Percentiles rank a stretch among this genome's conserved stretches.
These are phyloP conservation scores for Dryocosmus kuriphilus DNA, from an alignment of 2,888 invertebrate species.

Conservation along the genomic window DNA sequence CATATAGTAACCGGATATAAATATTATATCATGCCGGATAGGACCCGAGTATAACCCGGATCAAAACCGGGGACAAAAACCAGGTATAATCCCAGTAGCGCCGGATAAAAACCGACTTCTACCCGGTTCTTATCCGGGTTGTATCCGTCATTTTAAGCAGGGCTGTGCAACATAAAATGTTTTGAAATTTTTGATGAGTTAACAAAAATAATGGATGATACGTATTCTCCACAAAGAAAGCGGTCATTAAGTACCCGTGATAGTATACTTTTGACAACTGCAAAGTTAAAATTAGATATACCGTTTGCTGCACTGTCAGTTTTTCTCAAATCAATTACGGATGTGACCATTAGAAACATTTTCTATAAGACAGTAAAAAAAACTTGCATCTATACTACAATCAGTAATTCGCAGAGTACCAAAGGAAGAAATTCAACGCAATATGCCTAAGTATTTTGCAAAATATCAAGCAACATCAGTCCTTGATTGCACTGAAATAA, in stretches of 20 bases:
- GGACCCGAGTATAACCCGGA: too few species aligned
- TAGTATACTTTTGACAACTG: constrained; percentile 9
- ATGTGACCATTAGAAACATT: constrained; percentile 19
- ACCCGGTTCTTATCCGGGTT: too few species aligned
- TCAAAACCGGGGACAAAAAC: too few species aligned
- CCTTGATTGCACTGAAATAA: constrained; percentile 39
- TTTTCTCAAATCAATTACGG: not conserved
- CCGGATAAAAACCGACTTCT: too few species aligned
- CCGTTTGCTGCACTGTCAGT: not conserved
- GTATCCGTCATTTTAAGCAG: too few species aligned
- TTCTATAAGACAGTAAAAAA: constrained; percentile 25
- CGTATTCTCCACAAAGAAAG: not conserved
- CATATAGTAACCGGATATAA: too few species aligned
- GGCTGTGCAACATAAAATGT: too few species aligned
- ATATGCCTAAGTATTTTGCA: constrained; percentile 32
- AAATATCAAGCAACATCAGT: constrained; percentile 34
- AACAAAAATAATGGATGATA: too few species aligned
- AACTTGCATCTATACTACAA: constrained; percentile 35
- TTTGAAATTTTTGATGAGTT: too few species aligned
- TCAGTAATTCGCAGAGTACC: constrained; percentile 28
- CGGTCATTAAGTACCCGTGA: constrained; percentile 2
- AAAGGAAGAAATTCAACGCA: constrained; percentile 29
- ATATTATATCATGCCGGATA: too few species aligned
- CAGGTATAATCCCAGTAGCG: too few species aligned
- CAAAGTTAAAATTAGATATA: constrained; percentile 22